phyloP scores from a whole-genome alignment of 30 jellyfish, hydroid and myxozoan genomes.

The Aurelia sp. region DNA sequence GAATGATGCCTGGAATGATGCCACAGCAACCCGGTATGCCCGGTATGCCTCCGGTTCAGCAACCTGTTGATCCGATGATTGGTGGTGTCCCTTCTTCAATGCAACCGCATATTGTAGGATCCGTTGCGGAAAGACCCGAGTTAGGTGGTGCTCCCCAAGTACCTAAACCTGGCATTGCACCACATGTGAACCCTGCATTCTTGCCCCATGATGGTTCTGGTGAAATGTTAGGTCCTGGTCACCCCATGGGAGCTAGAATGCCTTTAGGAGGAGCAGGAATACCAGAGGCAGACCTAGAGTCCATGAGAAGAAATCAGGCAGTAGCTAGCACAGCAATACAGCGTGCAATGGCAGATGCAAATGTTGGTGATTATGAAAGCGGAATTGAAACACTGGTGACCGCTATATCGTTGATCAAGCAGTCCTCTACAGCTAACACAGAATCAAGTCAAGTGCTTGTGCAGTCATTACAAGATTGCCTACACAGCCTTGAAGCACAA shows the following conservation, averaged over 20 bases:
- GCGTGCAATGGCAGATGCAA: conserved; percentile 99
- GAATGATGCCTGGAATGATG: conserved; percentile 44
- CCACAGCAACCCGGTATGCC: not conserved
- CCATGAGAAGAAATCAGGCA: conserved; percentile 94
- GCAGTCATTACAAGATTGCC: conserved; percentile 96
- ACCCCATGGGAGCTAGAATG: conserved; percentile 46
- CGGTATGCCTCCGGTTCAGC: conserved; percentile 47
- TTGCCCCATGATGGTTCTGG: conserved; percentile 75
- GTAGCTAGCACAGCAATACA: conserved; percentile 99
- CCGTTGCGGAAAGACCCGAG: conserved; percentile 64
- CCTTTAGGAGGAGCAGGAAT: conserved; percentile 76
- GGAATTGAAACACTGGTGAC: conserved; percentile 98
- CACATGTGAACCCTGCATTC: conserved; percentile 96
- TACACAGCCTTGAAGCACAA: conserved; percentile 98
- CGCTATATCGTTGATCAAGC: conserved; percentile 95
- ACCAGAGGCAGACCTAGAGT: conserved; percentile 87
- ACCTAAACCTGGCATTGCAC: conserved; percentile 96
- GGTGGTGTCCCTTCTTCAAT: conserved; percentile 53
- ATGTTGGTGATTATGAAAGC: conserved; percentile 97
- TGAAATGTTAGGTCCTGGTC: conserved; percentile 76
- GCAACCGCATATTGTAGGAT: conserved; percentile 40
- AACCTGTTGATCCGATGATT: conserved; percentile 66
- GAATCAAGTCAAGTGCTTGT: conserved; percentile 96
- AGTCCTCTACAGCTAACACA: conserved; percentile 92
- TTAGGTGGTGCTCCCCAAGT: conserved; percentile 44